Base-by-base conservation (phyloP, 1,140 invertebrate genomes). In the Micrasema minimum region DNA sequence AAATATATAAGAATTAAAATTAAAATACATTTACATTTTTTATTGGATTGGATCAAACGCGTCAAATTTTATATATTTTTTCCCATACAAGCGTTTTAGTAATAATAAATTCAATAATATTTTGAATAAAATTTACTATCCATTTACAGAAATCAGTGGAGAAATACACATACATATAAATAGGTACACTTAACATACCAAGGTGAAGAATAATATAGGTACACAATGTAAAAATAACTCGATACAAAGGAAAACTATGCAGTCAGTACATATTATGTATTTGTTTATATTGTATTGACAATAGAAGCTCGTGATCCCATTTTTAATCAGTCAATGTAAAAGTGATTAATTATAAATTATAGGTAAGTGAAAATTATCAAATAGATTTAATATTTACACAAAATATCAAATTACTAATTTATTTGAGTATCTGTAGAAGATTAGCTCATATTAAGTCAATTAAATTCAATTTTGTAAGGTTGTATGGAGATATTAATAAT, bases 111-210 rank as follows among this genome's bases (percentile, higher is more conserved):
- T n/a, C n/a, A n/a, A n/a, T n/a, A n/a, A n/a, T n/a, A n/a, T n/a
- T 31, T 31, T 31, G 26, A 22, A 16, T 55, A 26, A 43, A 38
- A 53, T 51, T 70, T 55, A 53, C 11, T 45, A 46, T 64, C 46
- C 43, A 64, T 64, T 46, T 64, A 64, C 55, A 59, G 22, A 61
- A 22, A 64, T 64, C 59, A 22, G 59, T 64, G 59, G 59, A 64
- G 43, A 62, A 41, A 64, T 31, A 48, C 59, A 64, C 43, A 64
- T 48, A 64, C 43, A 64, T 48, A 64, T 46, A 64, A 64, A 55
- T 61, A 26, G 59, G 41, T 64, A 64, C 59, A 64, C 59, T 64
- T 64, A 64, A 64, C 59, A 64, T 64, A 41, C 59, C 12, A 64
- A 45, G 26, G 31, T 64, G 26, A 31, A 31, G 59, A 46, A 31